Evolutionary conservation across 2,797 vertebrate species (phyloP).

Genomic region (Sternotherus odoratus): DNA sequence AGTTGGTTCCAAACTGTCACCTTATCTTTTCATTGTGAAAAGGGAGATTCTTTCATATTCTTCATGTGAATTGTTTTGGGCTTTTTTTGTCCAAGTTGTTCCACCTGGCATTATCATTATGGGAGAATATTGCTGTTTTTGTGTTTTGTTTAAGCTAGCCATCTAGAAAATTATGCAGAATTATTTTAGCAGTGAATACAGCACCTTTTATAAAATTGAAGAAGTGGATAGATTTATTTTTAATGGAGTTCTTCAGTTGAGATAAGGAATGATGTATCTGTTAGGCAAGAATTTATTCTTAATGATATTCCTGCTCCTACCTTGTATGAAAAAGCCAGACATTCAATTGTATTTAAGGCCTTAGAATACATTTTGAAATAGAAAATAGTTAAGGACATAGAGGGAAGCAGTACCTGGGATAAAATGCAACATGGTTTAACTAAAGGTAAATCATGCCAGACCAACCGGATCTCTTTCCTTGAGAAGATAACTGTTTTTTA

Average conservation of each 20-base stretch:
- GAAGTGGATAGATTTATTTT: slow-evolving; percentile 2
- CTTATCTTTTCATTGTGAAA: background rate
- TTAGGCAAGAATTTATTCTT: slow-evolving; percentile 1
- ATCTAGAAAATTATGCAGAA: slow-evolving; percentile 17
- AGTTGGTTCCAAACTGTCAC: background rate
- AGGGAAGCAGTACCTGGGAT: background rate
- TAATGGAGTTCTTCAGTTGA: slow-evolving; percentile 9
- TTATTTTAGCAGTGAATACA: slow-evolving; percentile 23
- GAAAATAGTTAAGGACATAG: background rate
- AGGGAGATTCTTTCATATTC: background rate
- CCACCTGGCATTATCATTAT: slow-evolving; percentile 11
- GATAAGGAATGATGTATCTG: background rate
- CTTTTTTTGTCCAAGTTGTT: background rate
- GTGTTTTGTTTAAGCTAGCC: background rate
- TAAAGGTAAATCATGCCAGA: background rate
- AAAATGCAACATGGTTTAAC: background rate
- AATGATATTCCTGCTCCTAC: background rate
- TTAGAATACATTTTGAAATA: background rate
- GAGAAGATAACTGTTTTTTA: no score
- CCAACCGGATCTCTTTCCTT: no score
- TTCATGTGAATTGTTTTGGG: background rate
- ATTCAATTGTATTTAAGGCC: background rate
- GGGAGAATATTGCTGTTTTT: background rate
- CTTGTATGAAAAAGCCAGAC: background rate
- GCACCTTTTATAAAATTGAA: slow-evolving; percentile 11